Evolutionary conservation across 1,140 invertebrate species (phyloP).

Genomic region (Drosophila ficusphila): DNA sequence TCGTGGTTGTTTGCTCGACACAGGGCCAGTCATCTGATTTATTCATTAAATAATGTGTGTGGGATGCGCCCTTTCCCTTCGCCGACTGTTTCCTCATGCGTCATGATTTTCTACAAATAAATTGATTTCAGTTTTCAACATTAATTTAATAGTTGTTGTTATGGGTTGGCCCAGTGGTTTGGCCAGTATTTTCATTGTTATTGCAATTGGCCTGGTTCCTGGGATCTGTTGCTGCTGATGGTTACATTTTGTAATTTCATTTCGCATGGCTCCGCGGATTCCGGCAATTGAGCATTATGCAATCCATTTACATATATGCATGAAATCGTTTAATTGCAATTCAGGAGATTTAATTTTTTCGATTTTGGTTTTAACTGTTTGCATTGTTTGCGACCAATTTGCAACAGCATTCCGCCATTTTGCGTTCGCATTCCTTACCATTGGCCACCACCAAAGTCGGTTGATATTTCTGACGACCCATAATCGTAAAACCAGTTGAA

Average conservation of each 20-base stretch:
- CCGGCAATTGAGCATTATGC: slow-evolving; percentile 52
- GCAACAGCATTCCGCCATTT: slow-evolving; percentile 14
- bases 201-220: slow-evolving; percentile 31
- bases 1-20: slow-evolving; percentile 34
- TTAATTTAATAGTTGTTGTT: slow-evolving; percentile 64
- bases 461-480: neutral
- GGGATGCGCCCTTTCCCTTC: neutral
- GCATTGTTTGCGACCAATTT: slow-evolving; percentile 52
- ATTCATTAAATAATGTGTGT: slow-evolving; percentile 55
- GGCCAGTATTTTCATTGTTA: slow-evolving; percentile 47
- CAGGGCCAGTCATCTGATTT: slow-evolving; percentile 36
- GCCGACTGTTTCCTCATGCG: slow-evolving; percentile 10
- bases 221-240: slow-evolving; percentile 24
- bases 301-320: slow-evolving; percentile 45
- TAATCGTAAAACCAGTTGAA: slow-evolving; percentile 18
- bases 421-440: slow-evolving; percentile 1
- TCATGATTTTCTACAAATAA: slow-evolving; percentile 63
- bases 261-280: slow-evolving; percentile 45
- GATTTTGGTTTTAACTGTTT: slow-evolving; percentile 41
- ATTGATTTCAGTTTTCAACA: slow-evolving; percentile 62
- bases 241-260: slow-evolving; percentile 62
- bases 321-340: slow-evolving; percentile 61
- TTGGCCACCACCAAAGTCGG: neutral
- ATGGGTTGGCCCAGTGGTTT: slow-evolving; percentile 29
- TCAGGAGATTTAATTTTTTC: slow-evolving; percentile 21